These are phyloP conservation scores for Garrulus glandarius DNA, from an alignment of 2,797 vertebrate genomes.

Conservation along the genomic window DNA sequence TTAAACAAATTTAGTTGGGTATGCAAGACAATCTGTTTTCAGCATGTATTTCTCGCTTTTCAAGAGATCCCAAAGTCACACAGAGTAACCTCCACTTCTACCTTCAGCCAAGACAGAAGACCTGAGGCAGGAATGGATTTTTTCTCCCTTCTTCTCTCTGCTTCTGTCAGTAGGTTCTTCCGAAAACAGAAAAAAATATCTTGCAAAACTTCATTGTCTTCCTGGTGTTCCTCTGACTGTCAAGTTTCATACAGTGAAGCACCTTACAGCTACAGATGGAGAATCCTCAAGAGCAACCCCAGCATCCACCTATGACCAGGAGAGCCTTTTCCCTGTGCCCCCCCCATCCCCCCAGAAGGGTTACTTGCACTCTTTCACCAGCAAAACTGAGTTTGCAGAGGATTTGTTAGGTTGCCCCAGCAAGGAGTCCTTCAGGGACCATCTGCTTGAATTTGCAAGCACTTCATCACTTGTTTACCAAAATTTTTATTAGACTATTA, in stretches of 20 bases:
- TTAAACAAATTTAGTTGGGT: slow-evolving; percentile 37
- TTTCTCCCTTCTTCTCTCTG: neutral
- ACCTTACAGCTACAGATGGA: neutral
- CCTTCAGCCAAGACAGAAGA: neutral
- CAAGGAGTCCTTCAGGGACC: neutral
- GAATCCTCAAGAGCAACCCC: neutral
- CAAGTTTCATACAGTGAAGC: neutral
- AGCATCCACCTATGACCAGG: neutral
- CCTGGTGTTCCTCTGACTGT: neutral
- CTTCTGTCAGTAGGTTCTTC: neutral
- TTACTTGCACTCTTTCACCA: neutral
- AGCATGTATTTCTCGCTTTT: slow-evolving; percentile 18
- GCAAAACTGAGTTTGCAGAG: neutral
- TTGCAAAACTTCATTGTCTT: neutral
- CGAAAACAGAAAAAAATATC: neutral
- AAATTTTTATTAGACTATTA: neutral
- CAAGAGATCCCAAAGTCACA: slow-evolving; percentile 18
- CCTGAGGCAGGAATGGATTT: neutral
- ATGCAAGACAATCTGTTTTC: neutral
- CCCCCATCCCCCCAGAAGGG: neutral
- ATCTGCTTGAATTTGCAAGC: neutral
- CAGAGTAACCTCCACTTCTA: neutral
- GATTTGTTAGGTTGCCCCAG: neutral
- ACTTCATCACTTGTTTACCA: neutral
- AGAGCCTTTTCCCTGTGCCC: neutral